Conservation (phyloP, 2,113 vertebrate genomes). For the Brachyistius frenatus region DNA sequence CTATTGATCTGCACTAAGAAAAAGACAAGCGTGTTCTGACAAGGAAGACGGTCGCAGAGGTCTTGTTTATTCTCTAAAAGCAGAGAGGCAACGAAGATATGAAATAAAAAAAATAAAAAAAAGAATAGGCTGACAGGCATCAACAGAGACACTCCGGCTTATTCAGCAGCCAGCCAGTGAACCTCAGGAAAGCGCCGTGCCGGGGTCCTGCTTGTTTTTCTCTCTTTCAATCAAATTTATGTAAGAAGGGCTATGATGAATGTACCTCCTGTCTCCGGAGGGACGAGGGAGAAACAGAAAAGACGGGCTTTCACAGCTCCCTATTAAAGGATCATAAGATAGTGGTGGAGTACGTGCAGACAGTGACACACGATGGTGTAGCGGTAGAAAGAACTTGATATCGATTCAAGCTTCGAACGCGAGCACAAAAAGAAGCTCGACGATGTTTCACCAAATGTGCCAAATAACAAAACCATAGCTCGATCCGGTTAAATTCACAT, state of each 20-base stretch:
- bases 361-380: conserved; percentile 27
- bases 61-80: conserved; percentile 3
- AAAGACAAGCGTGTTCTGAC: neutral
- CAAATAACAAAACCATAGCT: neutral
- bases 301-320: conserved; percentile 1
- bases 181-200: conserved; percentile 9
- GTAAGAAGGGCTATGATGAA: conserved; percentile 37
- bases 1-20: neutral
- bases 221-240: conserved; percentile 37
- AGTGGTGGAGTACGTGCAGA: neutral
- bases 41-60: neutral
- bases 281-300: neutral
- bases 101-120: neutral
- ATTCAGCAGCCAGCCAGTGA: conserved; percentile 35
- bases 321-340: conserved; percentile 9
- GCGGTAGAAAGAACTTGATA: conserved; percentile 13
- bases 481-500: neutral
- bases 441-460: no score
- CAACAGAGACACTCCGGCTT: neutral
- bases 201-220: conserved; percentile 12
- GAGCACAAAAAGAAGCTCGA: no score
- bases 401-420: neutral
- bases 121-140: neutral
- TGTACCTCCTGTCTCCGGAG: conserved; percentile 25
- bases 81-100: neutral